These are phyloP conservation scores for Australoheros facetus DNA, from an alignment of 2,797 vertebrate species.

Conservation along the genomic window DNA sequence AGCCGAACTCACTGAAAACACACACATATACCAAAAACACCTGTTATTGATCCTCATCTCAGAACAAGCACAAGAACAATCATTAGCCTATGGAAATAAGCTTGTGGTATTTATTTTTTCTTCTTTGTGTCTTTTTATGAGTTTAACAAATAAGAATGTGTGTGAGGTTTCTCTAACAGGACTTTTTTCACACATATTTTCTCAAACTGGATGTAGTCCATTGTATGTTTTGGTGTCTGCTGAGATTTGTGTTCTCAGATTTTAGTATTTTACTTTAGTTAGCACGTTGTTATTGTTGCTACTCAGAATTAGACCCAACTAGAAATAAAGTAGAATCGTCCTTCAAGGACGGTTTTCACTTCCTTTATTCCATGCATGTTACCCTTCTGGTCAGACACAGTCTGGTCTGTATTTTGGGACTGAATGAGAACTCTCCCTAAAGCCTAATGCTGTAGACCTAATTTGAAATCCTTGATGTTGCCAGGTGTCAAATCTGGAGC, in stretches of 20 bases:
- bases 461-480: constrained; percentile 38
- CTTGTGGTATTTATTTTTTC: constrained; percentile 19
- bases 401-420: constrained; percentile 32
- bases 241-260: constrained; percentile 3
- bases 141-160: background rate
- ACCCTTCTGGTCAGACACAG: constrained; percentile 8
- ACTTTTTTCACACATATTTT: constrained; percentile 34
- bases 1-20: constrained; percentile 4
- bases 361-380: background rate
- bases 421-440: background rate
- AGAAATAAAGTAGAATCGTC: background rate
- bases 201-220: constrained; percentile 18
- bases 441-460: constrained; percentile 19
- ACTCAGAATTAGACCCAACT: background rate
- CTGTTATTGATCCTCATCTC: constrained; percentile 20
- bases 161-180: background rate
- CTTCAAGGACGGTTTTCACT: background rate
- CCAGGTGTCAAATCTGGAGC: constrained; percentile 54
- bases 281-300: background rate
- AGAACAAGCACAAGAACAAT: constrained; percentile 19
- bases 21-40: background rate
- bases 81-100: constrained; percentile 21
- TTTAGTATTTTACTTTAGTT: background rate
- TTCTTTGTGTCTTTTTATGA: background rate
- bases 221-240: constrained; percentile 6